These are phyloP conservation scores for Albula glossodonta DNA, from an alignment of 2,113 vertebrate genomes.

Conservation along the genomic window DNA sequence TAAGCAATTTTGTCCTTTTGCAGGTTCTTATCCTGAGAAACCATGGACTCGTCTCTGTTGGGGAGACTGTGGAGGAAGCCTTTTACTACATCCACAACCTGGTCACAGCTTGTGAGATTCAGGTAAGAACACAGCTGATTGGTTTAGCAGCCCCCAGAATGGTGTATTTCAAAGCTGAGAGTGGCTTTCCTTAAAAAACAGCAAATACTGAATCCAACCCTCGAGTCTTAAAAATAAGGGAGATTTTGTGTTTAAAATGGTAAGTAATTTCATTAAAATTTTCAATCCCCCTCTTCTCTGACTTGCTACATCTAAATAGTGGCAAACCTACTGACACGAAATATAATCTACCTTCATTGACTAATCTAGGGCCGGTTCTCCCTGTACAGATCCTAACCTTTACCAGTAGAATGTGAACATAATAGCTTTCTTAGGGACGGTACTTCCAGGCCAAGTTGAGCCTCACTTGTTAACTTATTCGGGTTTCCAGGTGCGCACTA, in stretches of 20 bases:
- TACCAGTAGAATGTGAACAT: no score
- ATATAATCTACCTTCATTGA: no score
- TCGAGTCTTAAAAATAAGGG: no score
- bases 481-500: constrained; percentile 83
- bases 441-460: no score
- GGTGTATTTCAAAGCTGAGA: not conserved
- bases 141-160: not conserved
- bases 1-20: not conserved
- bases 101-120: constrained; percentile 94
- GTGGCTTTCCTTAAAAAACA: no score
- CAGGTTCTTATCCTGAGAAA: constrained; percentile 96
- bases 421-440: no score
- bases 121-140: constrained; percentile 70
- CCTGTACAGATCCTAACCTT: no score
- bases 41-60: constrained; percentile 89
- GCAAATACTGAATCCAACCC: no score
- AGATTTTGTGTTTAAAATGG: no score
- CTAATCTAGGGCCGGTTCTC: no score
- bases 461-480: not conserved
- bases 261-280: no score
- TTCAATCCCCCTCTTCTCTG: not conserved
- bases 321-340: not conserved
- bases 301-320: not conserved
- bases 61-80: constrained; percentile 94
- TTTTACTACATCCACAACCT: constrained; percentile 96